Evolutionary conservation across 2,113 vertebrate genomes (phyloP).

Genomic region (Centrocercus urophasianus): DNA sequence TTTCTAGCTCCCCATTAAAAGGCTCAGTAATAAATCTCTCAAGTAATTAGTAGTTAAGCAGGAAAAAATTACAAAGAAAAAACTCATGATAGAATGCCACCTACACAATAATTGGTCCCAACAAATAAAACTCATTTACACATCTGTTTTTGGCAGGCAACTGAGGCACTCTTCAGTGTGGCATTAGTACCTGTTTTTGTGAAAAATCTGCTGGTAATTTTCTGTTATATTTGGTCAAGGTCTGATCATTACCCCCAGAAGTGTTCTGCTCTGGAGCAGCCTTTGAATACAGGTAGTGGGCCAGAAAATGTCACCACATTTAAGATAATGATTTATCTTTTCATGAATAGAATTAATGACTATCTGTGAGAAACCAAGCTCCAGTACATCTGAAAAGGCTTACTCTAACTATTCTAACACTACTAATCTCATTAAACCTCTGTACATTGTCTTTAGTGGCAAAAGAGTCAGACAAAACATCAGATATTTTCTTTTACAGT

Average conservation of each 20-base stretch:
- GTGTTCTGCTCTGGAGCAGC: background rate
- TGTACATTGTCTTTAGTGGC: background rate
- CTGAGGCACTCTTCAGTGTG: background rate
- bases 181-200: background rate
- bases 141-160: background rate
- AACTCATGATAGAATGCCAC: background rate
- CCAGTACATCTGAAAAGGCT: background rate
- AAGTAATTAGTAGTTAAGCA: background rate
- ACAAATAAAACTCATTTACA: background rate
- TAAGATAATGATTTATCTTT: slow-evolving; percentile 17
- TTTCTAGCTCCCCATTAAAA: background rate
- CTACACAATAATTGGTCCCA: background rate
- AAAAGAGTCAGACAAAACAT: background rate
- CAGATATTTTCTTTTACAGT: background rate
- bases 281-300: background rate
- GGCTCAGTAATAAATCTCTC: background rate
- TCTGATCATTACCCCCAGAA: background rate
- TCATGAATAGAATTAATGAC: background rate
- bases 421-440: background rate
- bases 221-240: background rate
- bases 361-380: background rate
- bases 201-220: background rate
- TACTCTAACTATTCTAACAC: background rate
- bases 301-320: background rate
- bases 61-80: background rate